Evolutionary conservation across 2,797 vertebrate species (phyloP).

Genomic region (Gallinago solitaria): DNA sequence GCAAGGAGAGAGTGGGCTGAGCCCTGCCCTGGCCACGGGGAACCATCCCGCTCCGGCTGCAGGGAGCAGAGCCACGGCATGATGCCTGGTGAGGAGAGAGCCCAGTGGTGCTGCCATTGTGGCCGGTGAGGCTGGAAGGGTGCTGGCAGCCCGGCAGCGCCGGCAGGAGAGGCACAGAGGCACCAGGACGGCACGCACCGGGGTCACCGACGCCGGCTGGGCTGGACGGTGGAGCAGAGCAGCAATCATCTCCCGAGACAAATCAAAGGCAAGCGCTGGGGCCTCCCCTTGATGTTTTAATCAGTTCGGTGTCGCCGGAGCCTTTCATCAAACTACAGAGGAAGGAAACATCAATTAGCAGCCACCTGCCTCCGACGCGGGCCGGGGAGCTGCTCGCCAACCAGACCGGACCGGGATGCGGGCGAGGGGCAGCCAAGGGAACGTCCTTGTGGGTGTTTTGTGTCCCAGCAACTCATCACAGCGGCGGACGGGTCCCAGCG

Average conservation of each 20-base stretch:
- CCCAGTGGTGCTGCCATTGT: rapidly evolving
- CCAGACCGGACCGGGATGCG: background rate
- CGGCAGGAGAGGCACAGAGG: background rate
- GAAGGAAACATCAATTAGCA: constrained; percentile 65
- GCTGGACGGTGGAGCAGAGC: background rate
- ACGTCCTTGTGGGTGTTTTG: background rate
- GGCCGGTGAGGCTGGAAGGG: background rate
- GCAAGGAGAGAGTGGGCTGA: background rate
- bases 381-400: background rate
- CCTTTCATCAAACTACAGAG: constrained; percentile 71
- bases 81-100: background rate
- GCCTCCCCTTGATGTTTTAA: constrained; percentile 70
- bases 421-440: background rate
- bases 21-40: rapidly evolving
- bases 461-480: background rate
- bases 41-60: background rate
- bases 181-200: rapidly evolving
- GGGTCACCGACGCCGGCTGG: background rate
- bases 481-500: background rate
- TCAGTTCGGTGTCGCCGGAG: constrained; percentile 49
- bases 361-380: background rate
- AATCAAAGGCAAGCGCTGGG: constrained; percentile 47
- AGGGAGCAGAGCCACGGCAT: rapidly evolving
- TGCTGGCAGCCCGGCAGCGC: background rate
- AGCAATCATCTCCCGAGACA: constrained; percentile 15